Evolutionary conservation across 2,113 vertebrate genomes (phyloP).

Genomic region (Saimiri boliviensis): DNA sequence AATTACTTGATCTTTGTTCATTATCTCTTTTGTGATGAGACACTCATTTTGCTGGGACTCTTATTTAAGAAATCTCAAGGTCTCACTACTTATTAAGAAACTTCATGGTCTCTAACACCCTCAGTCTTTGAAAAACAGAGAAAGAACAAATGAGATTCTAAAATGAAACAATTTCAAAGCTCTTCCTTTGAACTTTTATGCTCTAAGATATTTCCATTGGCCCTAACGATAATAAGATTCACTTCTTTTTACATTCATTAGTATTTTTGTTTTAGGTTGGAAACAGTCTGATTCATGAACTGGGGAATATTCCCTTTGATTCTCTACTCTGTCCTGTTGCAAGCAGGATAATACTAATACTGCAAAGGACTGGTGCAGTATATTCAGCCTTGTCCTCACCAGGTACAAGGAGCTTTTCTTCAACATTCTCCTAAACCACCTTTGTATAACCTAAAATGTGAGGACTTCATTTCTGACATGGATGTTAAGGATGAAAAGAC

Average conservation of each 20-base stretch:
- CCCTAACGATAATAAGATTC: neutral
- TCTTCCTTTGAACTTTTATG: constrained; percentile 13
- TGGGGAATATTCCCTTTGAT: neutral
- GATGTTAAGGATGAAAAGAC: neutral
- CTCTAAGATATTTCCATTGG: neutral
- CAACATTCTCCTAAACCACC: neutral
- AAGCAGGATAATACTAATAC: neutral
- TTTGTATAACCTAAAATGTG: neutral
- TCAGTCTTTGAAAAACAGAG: neutral
- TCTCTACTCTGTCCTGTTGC: neutral
- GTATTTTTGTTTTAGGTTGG: neutral
- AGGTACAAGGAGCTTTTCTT: neutral
- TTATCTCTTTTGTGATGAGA: neutral
- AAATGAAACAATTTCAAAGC: neutral
- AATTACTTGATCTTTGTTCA: neutral
- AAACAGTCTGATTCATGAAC: neutral
- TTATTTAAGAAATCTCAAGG: neutral
- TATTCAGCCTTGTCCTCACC: neutral
- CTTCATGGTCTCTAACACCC: neutral
- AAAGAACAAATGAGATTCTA: neutral
- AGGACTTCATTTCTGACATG: neutral
- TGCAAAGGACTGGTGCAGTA: neutral
- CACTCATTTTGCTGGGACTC: neutral
- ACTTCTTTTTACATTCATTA: neutral
- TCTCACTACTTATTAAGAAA: neutral